Evolutionary conservation across 2,113 vertebrate species (phyloP).

Genomic region (pig (Sus scrofa)): T2T-Sscrofa CM000826.6:118438501-118439000

Average conservation of each 20-base stretch:
- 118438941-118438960: neutral
- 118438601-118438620: neutral
- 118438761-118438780: neutral
- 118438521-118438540: constrained; percentile 17
- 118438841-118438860: neutral
- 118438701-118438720: neutral
- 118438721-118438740: constrained; percentile 30
- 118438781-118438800: constrained; percentile 44
- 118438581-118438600: neutral
- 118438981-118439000: neutral
- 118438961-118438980: neutral
- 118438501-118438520: neutral
- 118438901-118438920: constrained; percentile 13
- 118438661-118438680: neutral
- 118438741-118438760: constrained; percentile 30
- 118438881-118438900: neutral
- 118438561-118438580: neutral
- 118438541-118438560: neutral
- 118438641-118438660: neutral
- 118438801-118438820: constrained; percentile 43
- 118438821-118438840: neutral
- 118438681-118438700: neutral
- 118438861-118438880: neutral
- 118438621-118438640: neutral
- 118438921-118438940: constrained; percentile 2